A percentile compares a stretch with the other conserved stretches of the same genome.
Conservation (phyloP, 30 jellyfish, hydroid and myxozoan species). For the Pelagia noctiluca region DNA sequence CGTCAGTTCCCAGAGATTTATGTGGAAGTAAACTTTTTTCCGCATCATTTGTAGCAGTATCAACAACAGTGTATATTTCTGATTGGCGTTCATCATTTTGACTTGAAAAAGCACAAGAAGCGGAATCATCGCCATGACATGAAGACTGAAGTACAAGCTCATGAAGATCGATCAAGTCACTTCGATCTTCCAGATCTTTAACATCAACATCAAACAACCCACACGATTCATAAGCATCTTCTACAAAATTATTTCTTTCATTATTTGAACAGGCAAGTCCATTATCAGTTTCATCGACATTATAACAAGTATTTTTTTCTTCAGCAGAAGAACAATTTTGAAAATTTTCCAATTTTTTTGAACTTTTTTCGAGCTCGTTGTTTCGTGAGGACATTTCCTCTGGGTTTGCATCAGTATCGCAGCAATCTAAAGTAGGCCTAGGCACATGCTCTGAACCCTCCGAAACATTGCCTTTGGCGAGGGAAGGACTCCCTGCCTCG, state of each 20-base stretch:
- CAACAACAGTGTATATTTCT: no score
- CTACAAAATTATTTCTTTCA: neutral
- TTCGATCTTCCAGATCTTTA: neutral
- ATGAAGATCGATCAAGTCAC: constrained; percentile 4
- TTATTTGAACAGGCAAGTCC: constrained; percentile 28
- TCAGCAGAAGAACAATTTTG: neutral
- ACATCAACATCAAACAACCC: neutral
- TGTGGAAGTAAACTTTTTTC: no score
- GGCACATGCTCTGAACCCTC: neutral
- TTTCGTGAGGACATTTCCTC: neutral
- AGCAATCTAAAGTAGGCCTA: no score
- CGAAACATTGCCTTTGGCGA: neutral
- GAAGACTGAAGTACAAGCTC: constrained; percentile 20
- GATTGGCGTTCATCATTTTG: no score
- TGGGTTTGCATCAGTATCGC: no score
- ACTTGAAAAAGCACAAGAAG: no score
- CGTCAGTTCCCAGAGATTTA: no score
- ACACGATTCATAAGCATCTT: neutral
- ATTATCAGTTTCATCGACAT: constrained; percentile 8
- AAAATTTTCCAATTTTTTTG: constrained; percentile 22
- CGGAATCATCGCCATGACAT: constrained; percentile 39
- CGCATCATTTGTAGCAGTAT: no score
- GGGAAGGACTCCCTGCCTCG: neutral
- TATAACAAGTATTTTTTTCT: neutral
- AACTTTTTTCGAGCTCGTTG: constrained; percentile 13